Evolutionary conservation across 2,888 invertebrate species (phyloP), one percentile per base, ranked within the genome.

Genomic region (Oasisia sp.): DNA sequence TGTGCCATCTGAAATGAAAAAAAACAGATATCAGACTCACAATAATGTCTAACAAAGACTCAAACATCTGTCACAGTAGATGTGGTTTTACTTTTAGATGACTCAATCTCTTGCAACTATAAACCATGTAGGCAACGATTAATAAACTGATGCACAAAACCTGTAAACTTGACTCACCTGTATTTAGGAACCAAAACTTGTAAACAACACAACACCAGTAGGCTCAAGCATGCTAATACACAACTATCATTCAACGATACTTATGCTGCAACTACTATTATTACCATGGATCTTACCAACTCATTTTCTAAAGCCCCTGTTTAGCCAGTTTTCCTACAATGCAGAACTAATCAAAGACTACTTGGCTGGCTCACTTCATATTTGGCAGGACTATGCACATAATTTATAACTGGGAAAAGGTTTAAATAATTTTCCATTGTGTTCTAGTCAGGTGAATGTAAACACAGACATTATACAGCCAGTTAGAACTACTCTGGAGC

Each of bases 1-100:
- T 91, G 91, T n/a, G 91, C 91, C 91, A 91, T 91, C 91, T 91
- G 91, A 44, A 91, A 91, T 44, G 32, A 38, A 19, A 90, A 38
- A 19, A 44, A 90, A 90, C 7, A 90, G 5, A 38, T 90, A 90
- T 38, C 19, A 38, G 38, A 90, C 44, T 32, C n/a, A 19, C 44
- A 32, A 90, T 38, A 14, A 44, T 19, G 32, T 19, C 32, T 38
- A 44, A 90, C 32, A 90, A 44, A 90, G 44, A 90, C 14, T 32
- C 19, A 19, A 38, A 19, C 74, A 74, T 27, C 74, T 74, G 74
- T 74, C 27, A 74, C 74, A 74, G 74, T 74, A 27, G 27, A 74
- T 3, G 27, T 74, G 27, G 19, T n/a, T n/a, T n/a, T n/a, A 19
- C 19, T 74, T n/a, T n/a, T 74, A 74, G 74, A 0, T 74, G 5